Conservation (phyloP, 2,888 invertebrate genomes). For the Brachyopa scutellaris region DNA sequence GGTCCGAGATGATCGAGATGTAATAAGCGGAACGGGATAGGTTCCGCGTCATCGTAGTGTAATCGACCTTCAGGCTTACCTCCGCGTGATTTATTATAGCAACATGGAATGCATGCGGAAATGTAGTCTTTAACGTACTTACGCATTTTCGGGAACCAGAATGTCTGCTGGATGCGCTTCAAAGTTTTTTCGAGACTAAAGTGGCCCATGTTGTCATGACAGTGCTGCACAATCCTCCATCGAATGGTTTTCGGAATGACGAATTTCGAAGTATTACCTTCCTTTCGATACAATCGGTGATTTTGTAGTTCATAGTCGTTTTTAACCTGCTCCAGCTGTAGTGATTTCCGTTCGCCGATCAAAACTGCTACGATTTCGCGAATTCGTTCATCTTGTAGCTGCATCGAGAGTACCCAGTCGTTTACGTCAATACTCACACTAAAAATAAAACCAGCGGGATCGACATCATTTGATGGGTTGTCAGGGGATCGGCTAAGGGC, state of each 20-base stretch:
- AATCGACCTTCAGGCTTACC: background rate
- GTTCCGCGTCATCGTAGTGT: background rate
- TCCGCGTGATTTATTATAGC: constrained; percentile 13
- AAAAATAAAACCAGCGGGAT: constrained; percentile 1
- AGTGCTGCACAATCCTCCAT: constrained; percentile 57
- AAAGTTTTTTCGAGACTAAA: constrained; percentile 68
- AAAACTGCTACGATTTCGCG: constrained; percentile 40
- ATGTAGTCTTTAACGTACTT: constrained; percentile 16
- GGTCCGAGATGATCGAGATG: constrained; percentile 57
- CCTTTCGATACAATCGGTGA: constrained; percentile 38
- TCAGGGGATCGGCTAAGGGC: constrained; percentile 50
- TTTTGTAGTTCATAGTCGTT: constrained; percentile 49
- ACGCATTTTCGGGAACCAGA: constrained; percentile 67
- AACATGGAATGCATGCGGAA: constrained; percentile 42
- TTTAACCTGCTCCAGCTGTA: constrained; percentile 42
- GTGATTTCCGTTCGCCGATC: constrained; percentile 17
- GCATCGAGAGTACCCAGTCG: constrained; percentile 70
- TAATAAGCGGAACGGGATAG: constrained; percentile 32
- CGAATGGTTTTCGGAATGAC: constrained; percentile 58
- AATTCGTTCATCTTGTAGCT: constrained; percentile 55
- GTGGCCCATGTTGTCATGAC: constrained; percentile 67
- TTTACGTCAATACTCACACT: constrained; percentile 26
- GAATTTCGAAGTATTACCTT: constrained; percentile 8
- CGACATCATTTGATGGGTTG: constrained; percentile 17
- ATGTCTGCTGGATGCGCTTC: constrained; percentile 35